These are phyloP conservation scores for Progne subis DNA, from an alignment of 2,113 vertebrate genomes.

Conservation along the genomic window DNA sequence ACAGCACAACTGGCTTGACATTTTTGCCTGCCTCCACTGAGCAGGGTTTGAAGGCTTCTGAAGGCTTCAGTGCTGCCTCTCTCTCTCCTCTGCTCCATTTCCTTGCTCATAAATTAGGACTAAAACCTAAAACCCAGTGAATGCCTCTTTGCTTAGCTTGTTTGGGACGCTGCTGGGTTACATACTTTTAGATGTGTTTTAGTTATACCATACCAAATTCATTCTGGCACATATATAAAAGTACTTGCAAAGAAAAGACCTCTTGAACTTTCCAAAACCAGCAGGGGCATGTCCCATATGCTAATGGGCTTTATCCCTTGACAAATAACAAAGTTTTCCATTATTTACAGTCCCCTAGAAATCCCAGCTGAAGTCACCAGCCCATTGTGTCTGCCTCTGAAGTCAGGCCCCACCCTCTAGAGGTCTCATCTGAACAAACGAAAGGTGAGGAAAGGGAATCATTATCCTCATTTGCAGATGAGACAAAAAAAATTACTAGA, in stretches of 20 bases:
- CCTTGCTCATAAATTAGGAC: not conserved
- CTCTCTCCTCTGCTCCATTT: not conserved
- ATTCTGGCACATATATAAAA: not conserved
- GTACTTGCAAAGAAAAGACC: not conserved
- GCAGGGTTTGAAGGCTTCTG: not conserved
- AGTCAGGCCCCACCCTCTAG: not conserved
- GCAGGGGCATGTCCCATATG: not conserved
- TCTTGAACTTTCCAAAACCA: conserved; percentile 1
- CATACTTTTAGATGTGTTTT: not conserved
- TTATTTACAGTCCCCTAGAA: not conserved
- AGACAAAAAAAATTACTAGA: not conserved
- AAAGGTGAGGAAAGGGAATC: conserved; percentile 13
- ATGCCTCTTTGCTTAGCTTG: not conserved
- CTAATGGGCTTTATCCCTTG: not conserved
- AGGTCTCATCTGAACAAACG: not conserved
- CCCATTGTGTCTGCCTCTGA: not conserved
- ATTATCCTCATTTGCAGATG: conserved; percentile 20
- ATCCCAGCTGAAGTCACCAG: not conserved
- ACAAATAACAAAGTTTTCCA: not conserved
- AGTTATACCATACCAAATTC: not conserved
- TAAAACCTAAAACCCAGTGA: not conserved
- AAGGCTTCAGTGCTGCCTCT: not conserved
- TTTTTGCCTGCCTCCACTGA: not conserved
- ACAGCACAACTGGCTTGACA: not conserved
- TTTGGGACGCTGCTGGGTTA: not conserved